These are phyloP conservation scores for Metopia argyrocephala DNA, from an alignment of 2,888 invertebrate genomes.

Conservation along the genomic window DNA sequence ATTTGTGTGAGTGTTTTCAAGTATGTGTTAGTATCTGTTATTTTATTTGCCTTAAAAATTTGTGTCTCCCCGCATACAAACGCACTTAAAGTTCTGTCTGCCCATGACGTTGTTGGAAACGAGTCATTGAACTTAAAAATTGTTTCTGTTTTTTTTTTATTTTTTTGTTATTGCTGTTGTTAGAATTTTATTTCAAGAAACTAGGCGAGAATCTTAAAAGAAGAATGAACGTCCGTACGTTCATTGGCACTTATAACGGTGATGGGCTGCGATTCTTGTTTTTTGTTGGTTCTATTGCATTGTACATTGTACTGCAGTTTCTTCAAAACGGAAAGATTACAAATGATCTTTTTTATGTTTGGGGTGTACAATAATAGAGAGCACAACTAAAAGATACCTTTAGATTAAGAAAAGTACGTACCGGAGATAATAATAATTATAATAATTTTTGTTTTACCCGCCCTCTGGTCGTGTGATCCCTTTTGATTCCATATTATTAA, in stretches of 20 bases:
- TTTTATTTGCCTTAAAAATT: not conserved
- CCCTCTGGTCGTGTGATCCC: too few species aligned
- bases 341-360: not conserved
- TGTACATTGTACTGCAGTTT: too few species aligned
- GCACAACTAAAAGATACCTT: too few species aligned
- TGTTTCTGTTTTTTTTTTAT: constrained; percentile 29
- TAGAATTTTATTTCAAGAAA: constrained; percentile 51
- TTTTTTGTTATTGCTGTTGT: constrained; percentile 16
- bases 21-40: too few species aligned
- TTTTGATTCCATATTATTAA: too few species aligned
- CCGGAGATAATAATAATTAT: too few species aligned
- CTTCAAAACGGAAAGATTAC: not conserved
- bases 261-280: constrained; percentile 20
- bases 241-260: constrained; percentile 63
- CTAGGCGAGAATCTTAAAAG: constrained; percentile 62
- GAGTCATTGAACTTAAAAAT: constrained; percentile 75
- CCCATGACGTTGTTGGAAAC: constrained; percentile 72
- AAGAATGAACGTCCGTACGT: constrained; percentile 43
- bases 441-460: too few species aligned
- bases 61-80: constrained; percentile 43
- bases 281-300: not conserved
- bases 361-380: too few species aligned
- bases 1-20: not conserved
- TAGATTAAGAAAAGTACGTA: too few species aligned
- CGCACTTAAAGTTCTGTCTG: constrained; percentile 65